Base-by-base conservation (phyloP, 2,113 vertebrate species). In the Rhinogobius similis region DNA sequence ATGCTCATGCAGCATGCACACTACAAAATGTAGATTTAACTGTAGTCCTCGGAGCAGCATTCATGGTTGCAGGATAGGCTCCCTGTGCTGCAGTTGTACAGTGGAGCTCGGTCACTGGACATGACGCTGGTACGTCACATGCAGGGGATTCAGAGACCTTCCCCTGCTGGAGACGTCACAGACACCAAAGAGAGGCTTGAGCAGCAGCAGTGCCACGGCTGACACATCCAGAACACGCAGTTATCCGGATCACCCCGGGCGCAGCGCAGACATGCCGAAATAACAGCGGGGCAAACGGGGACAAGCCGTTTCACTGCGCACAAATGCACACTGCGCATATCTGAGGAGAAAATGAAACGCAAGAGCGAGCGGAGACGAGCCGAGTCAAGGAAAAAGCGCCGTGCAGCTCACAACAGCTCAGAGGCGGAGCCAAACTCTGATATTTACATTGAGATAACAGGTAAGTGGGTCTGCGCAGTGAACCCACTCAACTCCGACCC, bases 361-460 rank as follows among this genome's bases (percentile, higher is more conserved):
- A 94, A 94, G 78, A 90, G 88, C 88, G 92, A 93, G 76, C 85
- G 88, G 82, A 90, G 90, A 63, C 90, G 92, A 87, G 72, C 75
- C 36, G 93, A 93, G 79, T 86, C 90, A 59, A 92, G 88, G 78
- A 94, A 93, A 75, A 92, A 90, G 71, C 89, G 90, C 73, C 87
- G 91, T 73, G 86, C 91, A 62, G 88, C 87, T 63, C 85, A 68
- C 63, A 81, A 66, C 80, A 77, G 89, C 82, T 84, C 85, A 27
- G 88, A 89, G 88, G 90, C 89, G 84, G 91, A 90, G 88, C 85
- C 81, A 73, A 78, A 71, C 81, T 71, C 87, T 26, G 92, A 93
- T 81, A 81, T 93, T 90, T 92, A 91, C 91, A 82, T 91, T 75
- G 76, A 84, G 66, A 90, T 94, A 84, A 89, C 92, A 92, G 93